A percentile compares a stretch with the other conserved stretches of the same genome.
These are phyloP conservation scores for honey bee (Apis mellifera) DNA, from an alignment of 1,140 invertebrate genomes.

Conservation along the genomic window DNA sequence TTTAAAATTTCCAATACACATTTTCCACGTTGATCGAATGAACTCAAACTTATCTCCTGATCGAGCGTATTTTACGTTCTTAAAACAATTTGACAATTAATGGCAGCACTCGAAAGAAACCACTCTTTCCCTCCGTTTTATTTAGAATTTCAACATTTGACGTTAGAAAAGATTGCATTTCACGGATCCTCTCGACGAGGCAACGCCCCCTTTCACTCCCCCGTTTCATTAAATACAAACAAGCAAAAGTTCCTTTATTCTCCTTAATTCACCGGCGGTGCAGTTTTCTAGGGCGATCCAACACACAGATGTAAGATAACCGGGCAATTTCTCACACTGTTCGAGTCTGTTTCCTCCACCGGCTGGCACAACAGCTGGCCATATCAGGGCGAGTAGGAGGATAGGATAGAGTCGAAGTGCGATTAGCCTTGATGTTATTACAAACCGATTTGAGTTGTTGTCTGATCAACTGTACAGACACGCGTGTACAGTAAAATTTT, in stretches of 20 bases:
- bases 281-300: neutral
- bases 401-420: slow-evolving; percentile 1
- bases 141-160: neutral
- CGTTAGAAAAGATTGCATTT: neutral
- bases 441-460: neutral
- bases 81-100: too few species aligned
- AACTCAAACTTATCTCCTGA: too few species aligned
- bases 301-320: slow-evolving; percentile 5
- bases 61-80: too few species aligned
- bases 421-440: neutral
- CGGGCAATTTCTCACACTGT: slow-evolving; percentile 21
- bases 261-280: neutral
- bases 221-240: neutral
- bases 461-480: neutral
- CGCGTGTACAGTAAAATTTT: too few species aligned
- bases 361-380: neutral
- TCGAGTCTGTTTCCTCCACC: neutral
- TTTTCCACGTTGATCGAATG: too few species aligned
- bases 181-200: neutral
- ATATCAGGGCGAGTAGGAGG: neutral
- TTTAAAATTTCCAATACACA: too few species aligned
- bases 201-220: neutral
- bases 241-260: slow-evolving; percentile 4
- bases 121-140: neutral
- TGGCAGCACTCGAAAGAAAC: too few species aligned